A percentile compares a stretch with the other conserved stretches of the same genome.
Conservation (phyloP, 2,113 vertebrate species). For the Cathartes aura region DNA sequence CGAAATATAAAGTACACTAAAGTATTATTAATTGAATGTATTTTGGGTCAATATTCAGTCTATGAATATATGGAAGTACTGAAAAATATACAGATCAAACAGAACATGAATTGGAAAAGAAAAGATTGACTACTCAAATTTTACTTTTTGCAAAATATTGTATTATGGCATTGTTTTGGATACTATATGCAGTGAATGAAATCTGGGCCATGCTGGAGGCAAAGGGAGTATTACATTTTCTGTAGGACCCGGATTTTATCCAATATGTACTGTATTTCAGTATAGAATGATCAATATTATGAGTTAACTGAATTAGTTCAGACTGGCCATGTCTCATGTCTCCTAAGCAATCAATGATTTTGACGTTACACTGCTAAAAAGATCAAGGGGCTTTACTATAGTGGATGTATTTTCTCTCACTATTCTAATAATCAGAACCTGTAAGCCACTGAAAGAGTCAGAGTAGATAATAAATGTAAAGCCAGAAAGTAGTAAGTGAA, state of each 20-base stretch:
- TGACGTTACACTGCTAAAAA: background rate
- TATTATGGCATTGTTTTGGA: background rate
- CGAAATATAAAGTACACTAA: background rate
- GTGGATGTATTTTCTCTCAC: background rate
- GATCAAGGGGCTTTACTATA: background rate
- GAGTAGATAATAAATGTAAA: background rate
- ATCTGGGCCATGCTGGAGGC: rapidly evolving
- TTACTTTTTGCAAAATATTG: background rate
- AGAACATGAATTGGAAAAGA: background rate
- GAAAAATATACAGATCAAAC: background rate
- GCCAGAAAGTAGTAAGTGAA: background rate
- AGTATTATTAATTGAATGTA: background rate
- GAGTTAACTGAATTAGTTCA: background rate
- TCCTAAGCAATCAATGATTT: background rate
- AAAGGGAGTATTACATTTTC: background rate
- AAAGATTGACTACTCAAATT: background rate
- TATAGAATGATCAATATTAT: background rate
- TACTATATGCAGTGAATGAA: background rate
- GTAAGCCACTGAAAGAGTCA: background rate
- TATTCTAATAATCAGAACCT: background rate
- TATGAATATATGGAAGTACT: background rate
- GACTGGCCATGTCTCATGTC: background rate
- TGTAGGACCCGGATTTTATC: background rate
- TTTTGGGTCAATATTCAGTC: background rate
- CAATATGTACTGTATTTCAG: background rate